Evolutionary conservation across 2,113 vertebrate species (phyloP).

Genomic region (Manacus vitellinus): DNA sequence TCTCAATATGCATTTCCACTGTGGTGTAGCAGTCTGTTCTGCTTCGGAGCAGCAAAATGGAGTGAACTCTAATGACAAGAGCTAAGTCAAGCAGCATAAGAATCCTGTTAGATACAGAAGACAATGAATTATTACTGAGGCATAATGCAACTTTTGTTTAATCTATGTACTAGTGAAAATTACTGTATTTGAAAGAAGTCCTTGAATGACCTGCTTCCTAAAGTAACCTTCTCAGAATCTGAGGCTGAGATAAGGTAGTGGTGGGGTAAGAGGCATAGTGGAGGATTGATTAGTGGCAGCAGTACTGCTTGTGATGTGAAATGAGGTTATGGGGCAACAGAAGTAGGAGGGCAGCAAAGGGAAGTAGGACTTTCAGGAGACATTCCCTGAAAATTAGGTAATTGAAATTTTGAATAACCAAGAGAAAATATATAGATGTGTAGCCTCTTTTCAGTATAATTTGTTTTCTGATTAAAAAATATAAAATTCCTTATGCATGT

Average conservation of each 20-base stretch:
- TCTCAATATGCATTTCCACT: neutral
- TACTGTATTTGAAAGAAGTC: neutral
- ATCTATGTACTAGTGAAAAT: neutral
- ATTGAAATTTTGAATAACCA: neutral
- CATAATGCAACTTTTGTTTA: neutral
- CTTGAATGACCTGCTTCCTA: neutral
- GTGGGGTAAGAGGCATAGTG: accelerated
- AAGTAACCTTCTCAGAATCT: neutral
- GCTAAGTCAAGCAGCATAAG: neutral
- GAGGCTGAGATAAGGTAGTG: neutral
- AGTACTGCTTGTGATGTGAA: neutral
- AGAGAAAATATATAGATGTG: neutral
- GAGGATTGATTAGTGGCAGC: neutral
- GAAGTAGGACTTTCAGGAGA: neutral
- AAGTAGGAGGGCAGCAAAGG: neutral
- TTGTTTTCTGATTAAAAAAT: neutral
- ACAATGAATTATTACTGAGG: neutral
- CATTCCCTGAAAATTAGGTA: neutral
- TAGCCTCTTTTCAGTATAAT: neutral
- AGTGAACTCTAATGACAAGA: neutral
- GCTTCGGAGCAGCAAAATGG: neutral
- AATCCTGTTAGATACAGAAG: neutral
- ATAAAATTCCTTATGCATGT: accelerated
- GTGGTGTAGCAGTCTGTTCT: neutral
- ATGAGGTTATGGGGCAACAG: neutral